Evolutionary conservation across 1,140 invertebrate species (phyloP).

Genomic region (Gonioctena quinquepunctata): DNA sequence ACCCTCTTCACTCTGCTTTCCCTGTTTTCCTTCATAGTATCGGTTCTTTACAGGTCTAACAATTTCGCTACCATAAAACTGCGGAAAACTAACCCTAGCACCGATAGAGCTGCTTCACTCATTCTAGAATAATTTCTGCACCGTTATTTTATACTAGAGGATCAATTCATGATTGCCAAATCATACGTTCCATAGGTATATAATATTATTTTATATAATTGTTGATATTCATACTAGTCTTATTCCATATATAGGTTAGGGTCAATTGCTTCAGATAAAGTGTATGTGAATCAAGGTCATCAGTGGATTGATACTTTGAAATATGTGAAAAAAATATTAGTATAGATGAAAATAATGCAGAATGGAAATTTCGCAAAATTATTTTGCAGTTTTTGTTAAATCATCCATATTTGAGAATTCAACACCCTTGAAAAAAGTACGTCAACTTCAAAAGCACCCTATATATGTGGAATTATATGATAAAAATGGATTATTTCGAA

Average conservation of each 20-base stretch:
- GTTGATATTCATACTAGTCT: constrained; percentile 5
- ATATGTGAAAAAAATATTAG: too few relatives aligned
- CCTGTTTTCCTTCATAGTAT: not conserved
- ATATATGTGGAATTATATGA: too few relatives aligned
- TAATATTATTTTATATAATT: constrained; percentile 6
- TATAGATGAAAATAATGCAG: too few relatives aligned
- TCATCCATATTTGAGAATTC: too few relatives aligned
- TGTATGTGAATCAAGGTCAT: too few relatives aligned
- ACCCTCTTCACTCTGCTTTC: not conserved
- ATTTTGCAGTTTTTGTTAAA: too few relatives aligned
- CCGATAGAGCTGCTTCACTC: constrained; percentile 79
- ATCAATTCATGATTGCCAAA: constrained; percentile 1
- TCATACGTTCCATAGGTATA: constrained; percentile 2
- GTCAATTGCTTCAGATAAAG: not conserved
- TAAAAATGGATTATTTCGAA: too few relatives aligned
- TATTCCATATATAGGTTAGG: too few relatives aligned
- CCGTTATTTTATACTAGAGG: not conserved
- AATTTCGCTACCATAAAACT: constrained; percentile 85
- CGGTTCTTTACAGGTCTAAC: constrained; percentile 69
- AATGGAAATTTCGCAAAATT: too few relatives aligned
- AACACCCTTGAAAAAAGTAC: too few relatives aligned
- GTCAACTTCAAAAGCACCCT: too few relatives aligned
- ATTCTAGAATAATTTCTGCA: constrained; percentile 56
- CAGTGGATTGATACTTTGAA: too few relatives aligned
- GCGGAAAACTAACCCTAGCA: constrained; percentile 78